phyloP scores from a whole-genome alignment of 2,888 invertebrate genomes.

The Oscheius sp. region DNA sequence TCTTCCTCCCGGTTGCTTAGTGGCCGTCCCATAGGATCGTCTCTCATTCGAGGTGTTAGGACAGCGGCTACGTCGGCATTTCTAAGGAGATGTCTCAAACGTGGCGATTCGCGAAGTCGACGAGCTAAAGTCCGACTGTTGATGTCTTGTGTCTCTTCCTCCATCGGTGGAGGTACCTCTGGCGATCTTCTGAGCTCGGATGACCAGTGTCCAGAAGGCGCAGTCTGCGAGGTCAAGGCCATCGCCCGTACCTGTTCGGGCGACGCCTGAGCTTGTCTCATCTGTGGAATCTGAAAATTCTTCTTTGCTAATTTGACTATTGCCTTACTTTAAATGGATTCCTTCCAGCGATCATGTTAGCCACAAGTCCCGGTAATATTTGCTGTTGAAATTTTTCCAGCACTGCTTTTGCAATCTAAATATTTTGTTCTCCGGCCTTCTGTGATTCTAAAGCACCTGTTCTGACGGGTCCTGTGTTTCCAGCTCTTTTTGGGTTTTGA shows the following conservation, averaged over 20 bases:
- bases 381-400: slow-evolving; percentile 69
- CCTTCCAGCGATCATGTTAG: slow-evolving; percentile 63
- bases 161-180: too few relatives aligned
- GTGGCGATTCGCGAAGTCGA: slow-evolving; percentile 45
- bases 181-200: slow-evolving; percentile 12
- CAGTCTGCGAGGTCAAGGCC: slow-evolving; percentile 11
- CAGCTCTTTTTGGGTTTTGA: slow-evolving; percentile 62
- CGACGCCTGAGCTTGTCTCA: slow-evolving; percentile 42
- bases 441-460: too few relatives aligned
- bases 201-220: background rate
- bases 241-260: slow-evolving; percentile 23
- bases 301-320: background rate
- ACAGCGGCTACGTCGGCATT: slow-evolving; percentile 30
- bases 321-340: slow-evolving; percentile 60
- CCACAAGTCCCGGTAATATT: slow-evolving; percentile 67
- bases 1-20: slow-evolving; percentile 10
- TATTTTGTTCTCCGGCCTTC: too few relatives aligned
- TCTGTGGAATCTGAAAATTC: slow-evolving; percentile 33
- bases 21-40: slow-evolving; percentile 18
- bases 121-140: slow-evolving; percentile 33
- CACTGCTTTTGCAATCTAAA: slow-evolving; percentile 66
- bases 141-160: slow-evolving; percentile 24
- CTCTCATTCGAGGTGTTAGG: slow-evolving; percentile 8
- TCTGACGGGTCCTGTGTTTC: slow-evolving; percentile 65
- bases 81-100: slow-evolving; percentile 41